Conservation (phyloP, 2,113 vertebrate genomes). For the Passer domesticus region DNA sequence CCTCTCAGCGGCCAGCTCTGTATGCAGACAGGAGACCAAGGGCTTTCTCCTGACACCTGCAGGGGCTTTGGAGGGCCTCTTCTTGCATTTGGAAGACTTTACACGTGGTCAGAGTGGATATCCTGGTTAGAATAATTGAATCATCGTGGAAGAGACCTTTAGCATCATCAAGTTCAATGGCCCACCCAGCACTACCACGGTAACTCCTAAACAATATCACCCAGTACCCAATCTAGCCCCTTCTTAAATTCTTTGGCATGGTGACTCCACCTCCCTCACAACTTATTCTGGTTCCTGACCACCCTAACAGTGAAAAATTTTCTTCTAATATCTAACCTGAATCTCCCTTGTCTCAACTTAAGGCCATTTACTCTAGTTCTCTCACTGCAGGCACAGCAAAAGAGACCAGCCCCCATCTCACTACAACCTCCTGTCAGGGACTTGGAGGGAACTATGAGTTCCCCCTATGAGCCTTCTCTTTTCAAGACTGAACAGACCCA, state of each 20-base stretch:
- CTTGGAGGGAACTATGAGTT: neutral
- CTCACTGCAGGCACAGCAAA: neutral
- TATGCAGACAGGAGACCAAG: neutral
- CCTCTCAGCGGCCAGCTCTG: rapidly evolving
- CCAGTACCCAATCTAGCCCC: neutral
- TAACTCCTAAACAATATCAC: neutral
- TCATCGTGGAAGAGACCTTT: neutral
- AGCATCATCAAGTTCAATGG: neutral
- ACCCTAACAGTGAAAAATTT: neutral
- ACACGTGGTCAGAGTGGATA: neutral
- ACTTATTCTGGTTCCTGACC: neutral
- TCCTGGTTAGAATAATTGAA: neutral
- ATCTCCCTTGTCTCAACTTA: neutral
- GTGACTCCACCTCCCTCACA: neutral
- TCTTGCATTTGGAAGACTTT: neutral
- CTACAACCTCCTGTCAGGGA: neutral
- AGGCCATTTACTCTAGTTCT: neutral
- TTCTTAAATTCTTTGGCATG: neutral
- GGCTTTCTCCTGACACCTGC: neutral
- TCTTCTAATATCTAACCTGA: neutral
- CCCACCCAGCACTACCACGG: neutral
- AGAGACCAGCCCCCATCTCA: neutral
- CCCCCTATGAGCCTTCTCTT: neutral
- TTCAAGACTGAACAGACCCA: neutral
- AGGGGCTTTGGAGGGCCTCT: neutral